These are phyloP conservation scores for Chelon auratus DNA, from an alignment of 2,797 vertebrate species.

Conservation along the genomic window DNA sequence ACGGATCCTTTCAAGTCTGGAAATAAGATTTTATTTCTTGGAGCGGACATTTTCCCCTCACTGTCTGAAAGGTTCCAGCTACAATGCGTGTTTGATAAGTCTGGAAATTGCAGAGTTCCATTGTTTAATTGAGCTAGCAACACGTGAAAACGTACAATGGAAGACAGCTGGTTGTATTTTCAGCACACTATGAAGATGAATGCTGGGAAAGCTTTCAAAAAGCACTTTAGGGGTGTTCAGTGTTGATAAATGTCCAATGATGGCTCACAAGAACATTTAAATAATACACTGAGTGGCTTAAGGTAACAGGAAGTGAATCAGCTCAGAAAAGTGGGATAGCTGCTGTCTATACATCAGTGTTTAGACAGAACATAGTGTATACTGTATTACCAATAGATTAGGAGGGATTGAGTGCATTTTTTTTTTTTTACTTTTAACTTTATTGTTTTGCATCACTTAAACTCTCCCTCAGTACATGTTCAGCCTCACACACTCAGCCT, in stretches of 20 bases:
- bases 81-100: neutral
- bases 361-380: conserved; percentile 10
- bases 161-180: conserved; percentile 14
- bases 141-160: neutral
- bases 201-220: conserved; percentile 18
- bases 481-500: conserved; percentile 1
- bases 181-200: neutral
- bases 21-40: conserved; percentile 20
- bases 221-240: neutral
- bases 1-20: conserved; percentile 26
- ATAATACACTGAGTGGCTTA: conserved; percentile 33
- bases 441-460: conserved; percentile 26
- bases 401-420: conserved; percentile 31
- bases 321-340: conserved; percentile 11
- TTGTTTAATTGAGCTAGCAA: neutral
- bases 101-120: neutral
- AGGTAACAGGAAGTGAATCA: conserved; percentile 22
- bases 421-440: conserved; percentile 31
- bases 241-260: neutral
- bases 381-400: conserved; percentile 22
- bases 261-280: conserved; percentile 25
- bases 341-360: conserved; percentile 8
- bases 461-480: conserved; percentile 1
- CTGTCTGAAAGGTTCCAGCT: neutral
- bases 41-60: conserved; percentile 8